Base-by-base conservation (phyloP, 2,797 vertebrate species). In the Coranthus polyacanthus region DNA sequence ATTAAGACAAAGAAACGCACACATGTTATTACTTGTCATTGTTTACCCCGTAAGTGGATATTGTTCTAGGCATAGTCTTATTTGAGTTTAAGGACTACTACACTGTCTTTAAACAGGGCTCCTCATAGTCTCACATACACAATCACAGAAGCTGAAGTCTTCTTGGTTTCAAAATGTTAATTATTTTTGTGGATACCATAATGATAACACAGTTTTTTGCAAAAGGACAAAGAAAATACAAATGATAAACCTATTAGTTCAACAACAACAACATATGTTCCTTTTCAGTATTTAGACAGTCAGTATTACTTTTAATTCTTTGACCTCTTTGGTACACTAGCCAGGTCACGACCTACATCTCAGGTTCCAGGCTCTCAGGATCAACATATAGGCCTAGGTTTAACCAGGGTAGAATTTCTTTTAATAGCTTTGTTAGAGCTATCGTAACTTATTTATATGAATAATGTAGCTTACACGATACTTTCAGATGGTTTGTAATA, bases 401-500 rank as follows among this genome's bases (percentile, higher is more conserved):
- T 29, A 29, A 29, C 26, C 26, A 29, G 26, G 26, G 26, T 29
- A 4, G 1, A 29, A 29, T 29, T 29, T 29, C 1, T 29, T 29
- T 29, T 29, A 29, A 29, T 4, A 7, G 8, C 26, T n/a, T n/a
- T n/a, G n/a, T n/a, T 29, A 29, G 8, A 29, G 6, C 5, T 29
- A 7, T 6, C 8, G 8, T 5, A 1, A 5, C 13, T 47, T 36
- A 18, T 50, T 59, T 7, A 29, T 29, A 29, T 29, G 26, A 29
- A 29, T 39, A 6, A 53, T n/a, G 6, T 60, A 41, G 10, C n/a
- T 54, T 17, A 36, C 10, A 10, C 46, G 32, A 38, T 38, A 47
- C 21, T 36, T 64, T 64, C 45, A 71, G 41, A 57, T 62, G 21
- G 59, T 68, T 4, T 56, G 32, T 62, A 39, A 7, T 1, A 39